These are phyloP conservation scores for Nothocercus nigrocapillus DNA, from an alignment of 2,113 vertebrate species.

Conservation along the genomic window DNA sequence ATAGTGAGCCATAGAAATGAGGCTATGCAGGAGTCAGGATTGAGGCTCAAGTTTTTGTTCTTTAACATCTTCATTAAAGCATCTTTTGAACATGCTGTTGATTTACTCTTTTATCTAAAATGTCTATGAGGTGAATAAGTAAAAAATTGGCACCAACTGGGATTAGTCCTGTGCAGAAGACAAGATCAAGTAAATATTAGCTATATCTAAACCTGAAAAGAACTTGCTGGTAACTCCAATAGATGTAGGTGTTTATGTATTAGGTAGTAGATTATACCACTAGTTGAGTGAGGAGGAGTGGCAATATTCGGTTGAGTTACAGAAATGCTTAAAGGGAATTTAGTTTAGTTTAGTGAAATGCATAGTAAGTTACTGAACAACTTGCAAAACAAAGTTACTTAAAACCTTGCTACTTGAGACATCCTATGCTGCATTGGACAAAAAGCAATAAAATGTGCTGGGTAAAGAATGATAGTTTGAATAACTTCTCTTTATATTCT, in stretches of 20 bases:
- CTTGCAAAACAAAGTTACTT: neutral
- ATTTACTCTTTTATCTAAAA: neutral
- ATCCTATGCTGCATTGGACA: neutral
- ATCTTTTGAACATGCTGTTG: neutral
- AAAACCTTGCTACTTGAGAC: neutral
- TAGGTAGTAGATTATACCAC: neutral
- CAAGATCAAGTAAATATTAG: neutral
- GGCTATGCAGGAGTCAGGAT: neutral
- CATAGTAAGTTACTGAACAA: neutral
- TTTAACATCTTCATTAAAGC: conserved; percentile 20
- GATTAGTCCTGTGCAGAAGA: neutral
- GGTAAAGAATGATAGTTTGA: neutral
- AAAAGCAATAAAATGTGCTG: neutral
- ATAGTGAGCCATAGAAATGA: conserved; percentile 13
- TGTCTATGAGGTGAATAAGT: neutral
- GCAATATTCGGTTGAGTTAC: neutral
- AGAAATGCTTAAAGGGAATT: neutral
- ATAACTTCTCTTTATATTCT: neutral
- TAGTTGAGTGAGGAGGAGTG: neutral
- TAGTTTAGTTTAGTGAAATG: neutral
- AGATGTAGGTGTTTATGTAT: neutral
- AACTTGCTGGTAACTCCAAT: neutral
- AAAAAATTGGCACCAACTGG: neutral
- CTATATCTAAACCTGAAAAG: neutral
- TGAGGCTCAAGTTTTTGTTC: conserved; percentile 21